Evolutionary conservation across 2,113 vertebrate genomes (phyloP).

Genomic region (Brachypteracias leptosomus): DNA sequence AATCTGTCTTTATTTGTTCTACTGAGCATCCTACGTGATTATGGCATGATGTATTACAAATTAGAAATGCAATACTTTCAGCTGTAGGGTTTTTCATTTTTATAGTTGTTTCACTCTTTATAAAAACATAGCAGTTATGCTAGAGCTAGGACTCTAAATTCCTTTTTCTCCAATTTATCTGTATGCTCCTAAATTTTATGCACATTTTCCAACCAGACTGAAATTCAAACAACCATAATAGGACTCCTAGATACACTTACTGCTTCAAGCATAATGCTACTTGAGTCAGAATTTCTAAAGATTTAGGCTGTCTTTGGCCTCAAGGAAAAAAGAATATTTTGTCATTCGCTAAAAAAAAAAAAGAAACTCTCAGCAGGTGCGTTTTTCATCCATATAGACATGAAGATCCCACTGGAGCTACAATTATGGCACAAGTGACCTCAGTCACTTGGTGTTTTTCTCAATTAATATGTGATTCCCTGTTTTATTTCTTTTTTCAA

Average conservation of each 20-base stretch:
- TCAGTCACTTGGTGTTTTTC: not conserved
- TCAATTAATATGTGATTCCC: not conserved
- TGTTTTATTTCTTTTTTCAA: not conserved
- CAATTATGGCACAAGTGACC: not conserved
- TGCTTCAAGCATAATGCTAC: not conserved
- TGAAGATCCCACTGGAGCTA: not conserved
- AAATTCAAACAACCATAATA: not conserved
- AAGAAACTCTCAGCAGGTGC: not conserved
- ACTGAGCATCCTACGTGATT: conserved; percentile 2
- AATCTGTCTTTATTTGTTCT: conserved; percentile 46
- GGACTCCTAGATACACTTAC: not conserved
- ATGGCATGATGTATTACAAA: conserved; percentile 17
- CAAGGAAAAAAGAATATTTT: not conserved
- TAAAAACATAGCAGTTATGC: not conserved
- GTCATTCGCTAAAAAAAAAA: not conserved
- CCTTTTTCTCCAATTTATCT: not conserved
- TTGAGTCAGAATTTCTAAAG: not conserved
- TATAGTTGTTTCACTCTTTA: not conserved
- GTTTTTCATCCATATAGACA: not conserved
- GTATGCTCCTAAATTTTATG: not conserved
- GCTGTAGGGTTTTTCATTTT: not conserved
- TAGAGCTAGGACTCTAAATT: not conserved
- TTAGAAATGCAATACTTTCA: conserved; percentile 10
- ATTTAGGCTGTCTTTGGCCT: not conserved
- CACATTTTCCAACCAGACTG: not conserved